These are phyloP conservation scores for Porphyrio hochstetteri DNA, from an alignment of 2,113 vertebrate genomes.

Conservation along the genomic window DNA sequence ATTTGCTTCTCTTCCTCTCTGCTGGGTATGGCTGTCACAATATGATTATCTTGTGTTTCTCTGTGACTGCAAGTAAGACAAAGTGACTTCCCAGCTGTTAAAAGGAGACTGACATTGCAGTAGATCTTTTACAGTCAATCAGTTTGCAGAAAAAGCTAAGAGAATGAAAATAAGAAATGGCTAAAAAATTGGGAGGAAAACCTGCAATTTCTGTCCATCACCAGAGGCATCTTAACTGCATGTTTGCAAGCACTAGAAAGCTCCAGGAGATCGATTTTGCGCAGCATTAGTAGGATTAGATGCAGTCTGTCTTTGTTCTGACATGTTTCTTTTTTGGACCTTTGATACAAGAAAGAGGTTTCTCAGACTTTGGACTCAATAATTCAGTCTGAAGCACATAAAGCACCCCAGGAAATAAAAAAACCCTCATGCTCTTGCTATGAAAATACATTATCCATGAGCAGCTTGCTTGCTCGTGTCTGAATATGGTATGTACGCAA, in stretches of 20 bases:
- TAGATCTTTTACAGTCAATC: slow-evolving; percentile 51
- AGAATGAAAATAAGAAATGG: slow-evolving; percentile 24
- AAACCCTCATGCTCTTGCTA: neutral
- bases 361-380: neutral
- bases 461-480: neutral
- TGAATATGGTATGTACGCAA: neutral
- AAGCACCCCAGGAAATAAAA: neutral
- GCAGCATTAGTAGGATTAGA: slow-evolving; percentile 8
- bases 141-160: neutral
- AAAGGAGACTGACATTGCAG: slow-evolving; percentile 17
- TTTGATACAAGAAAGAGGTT: neutral
- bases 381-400: neutral
- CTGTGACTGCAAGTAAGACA: slow-evolving; percentile 38
- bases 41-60: slow-evolving; percentile 47
- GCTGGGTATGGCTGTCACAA: slow-evolving; percentile 34
- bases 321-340: neutral
- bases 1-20: neutral
- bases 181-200: neutral
- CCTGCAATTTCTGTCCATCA: slow-evolving; percentile 45
- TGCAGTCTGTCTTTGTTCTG: neutral
- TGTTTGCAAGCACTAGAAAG: slow-evolving; percentile 24
- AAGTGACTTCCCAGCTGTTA: slow-evolving; percentile 55
- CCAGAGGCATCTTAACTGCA: slow-evolving; percentile 3
- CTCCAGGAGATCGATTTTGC: slow-evolving; percentile 16
- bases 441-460: neutral